These are phyloP conservation scores for Pimephales promelas DNA, from an alignment of 2,113 vertebrate species.

Conservation along the genomic window DNA sequence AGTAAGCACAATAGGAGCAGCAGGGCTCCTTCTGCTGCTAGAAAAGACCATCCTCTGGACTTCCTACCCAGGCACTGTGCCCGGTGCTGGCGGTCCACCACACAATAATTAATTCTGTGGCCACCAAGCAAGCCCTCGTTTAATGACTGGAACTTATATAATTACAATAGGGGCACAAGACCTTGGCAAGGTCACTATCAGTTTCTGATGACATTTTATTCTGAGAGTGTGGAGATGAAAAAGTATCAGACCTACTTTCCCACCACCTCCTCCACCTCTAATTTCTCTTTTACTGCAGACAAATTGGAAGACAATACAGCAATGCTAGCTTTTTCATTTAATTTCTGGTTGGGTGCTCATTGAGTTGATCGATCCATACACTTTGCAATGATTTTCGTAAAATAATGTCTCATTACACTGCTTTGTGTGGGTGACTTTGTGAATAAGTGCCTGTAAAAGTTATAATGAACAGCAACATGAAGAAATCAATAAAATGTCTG, in stretches of 20 bases:
- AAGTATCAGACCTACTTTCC: neutral
- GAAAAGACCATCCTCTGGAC: conserved; percentile 11
- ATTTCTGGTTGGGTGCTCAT: conserved; percentile 6
- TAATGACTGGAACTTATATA: conserved; percentile 43
- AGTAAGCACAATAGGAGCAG: neutral
- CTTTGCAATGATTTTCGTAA: conserved; percentile 50
- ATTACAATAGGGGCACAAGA: conserved; percentile 34
- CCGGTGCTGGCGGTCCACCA: conserved; percentile 23
- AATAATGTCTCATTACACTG: conserved; percentile 36
- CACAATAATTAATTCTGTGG: conserved; percentile 25
- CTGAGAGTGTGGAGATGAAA: neutral
- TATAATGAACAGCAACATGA: conserved; percentile 34
- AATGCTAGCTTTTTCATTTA: conserved; percentile 2
- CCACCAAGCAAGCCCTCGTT: conserved; percentile 34
- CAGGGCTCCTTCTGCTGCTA: neutral
- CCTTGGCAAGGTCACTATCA: conserved; percentile 29
- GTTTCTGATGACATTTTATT: conserved; percentile 6
- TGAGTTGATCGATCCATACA: conserved; percentile 37
- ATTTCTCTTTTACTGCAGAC: neutral
- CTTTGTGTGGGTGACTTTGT: conserved; percentile 1
- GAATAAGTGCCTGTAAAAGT: conserved; percentile 40
- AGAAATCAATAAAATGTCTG: conserved; percentile 48
- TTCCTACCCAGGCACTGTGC: conserved; percentile 32
- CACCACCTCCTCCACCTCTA: neutral
- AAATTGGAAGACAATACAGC: conserved; percentile 5